Percentiles rank a stretch among this genome's conserved stretches.
Conservation (phyloP, 2,113 vertebrate species). For the Butorides virescens region DNA sequence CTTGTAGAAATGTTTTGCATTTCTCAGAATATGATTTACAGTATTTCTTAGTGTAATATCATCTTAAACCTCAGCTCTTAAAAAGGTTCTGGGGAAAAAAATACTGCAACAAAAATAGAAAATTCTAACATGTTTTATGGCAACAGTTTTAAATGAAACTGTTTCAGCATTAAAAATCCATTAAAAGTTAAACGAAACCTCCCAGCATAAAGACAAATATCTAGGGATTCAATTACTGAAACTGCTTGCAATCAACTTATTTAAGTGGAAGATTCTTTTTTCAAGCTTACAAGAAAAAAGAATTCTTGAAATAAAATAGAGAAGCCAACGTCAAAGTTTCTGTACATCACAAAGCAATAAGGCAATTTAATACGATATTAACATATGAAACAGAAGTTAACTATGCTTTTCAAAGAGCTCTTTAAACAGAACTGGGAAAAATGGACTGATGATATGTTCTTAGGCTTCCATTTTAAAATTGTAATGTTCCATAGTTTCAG, state of each 20-base stretch:
- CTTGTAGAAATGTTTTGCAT: not conserved
- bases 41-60: not conserved
- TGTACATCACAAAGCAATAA: slow-evolving; percentile 32
- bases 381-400: slow-evolving; percentile 47
- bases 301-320: slow-evolving; percentile 19
- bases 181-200: slow-evolving; percentile 52
- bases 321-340: not conserved
- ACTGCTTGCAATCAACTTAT: slow-evolving; percentile 33
- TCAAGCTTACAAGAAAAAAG: slow-evolving; percentile 2
- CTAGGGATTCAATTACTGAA: slow-evolving; percentile 63
- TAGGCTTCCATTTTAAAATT: not conserved
- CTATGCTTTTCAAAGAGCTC: not conserved
- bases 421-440: slow-evolving; percentile 6
- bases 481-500: not conserved
- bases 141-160: slow-evolving; percentile 48
- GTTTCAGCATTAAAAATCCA: slow-evolving; percentile 56
- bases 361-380: slow-evolving; percentile 33
- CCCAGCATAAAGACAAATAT: slow-evolving; percentile 41
- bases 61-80: not conserved
- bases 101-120: not conserved
- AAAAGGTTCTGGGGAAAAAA: not conserved
- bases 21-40: not conserved
- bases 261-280: slow-evolving; percentile 25
- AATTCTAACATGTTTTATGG: slow-evolving; percentile 42
- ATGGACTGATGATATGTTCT: not conserved